These are phyloP conservation scores for Centropus unirufus DNA, from an alignment of 2,113 vertebrate species.

Conservation along the genomic window DNA sequence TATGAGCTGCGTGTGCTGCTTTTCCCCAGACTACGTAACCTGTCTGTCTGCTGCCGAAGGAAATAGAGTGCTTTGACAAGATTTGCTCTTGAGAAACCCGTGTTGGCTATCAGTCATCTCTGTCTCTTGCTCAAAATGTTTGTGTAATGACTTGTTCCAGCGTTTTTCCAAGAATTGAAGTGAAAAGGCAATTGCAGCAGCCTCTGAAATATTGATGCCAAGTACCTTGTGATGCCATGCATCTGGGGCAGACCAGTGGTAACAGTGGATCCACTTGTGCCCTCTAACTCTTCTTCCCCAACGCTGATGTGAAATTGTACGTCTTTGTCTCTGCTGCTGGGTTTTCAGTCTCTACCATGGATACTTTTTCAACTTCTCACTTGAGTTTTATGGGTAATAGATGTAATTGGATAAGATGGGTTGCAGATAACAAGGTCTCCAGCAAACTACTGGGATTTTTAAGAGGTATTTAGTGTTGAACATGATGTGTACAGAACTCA, in stretches of 20 bases:
- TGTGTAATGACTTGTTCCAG: background rate
- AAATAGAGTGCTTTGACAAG: background rate
- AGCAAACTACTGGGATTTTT: background rate
- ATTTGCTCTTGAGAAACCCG: background rate
- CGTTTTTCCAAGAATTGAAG: conserved; percentile 39
- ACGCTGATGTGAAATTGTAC: background rate
- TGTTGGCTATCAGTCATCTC: conserved; percentile 1
- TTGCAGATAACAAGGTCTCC: background rate
- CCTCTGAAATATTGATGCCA: background rate
- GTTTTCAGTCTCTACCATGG: background rate
- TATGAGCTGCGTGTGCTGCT: background rate
- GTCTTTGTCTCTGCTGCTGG: background rate
- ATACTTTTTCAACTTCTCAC: background rate
- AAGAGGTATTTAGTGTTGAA: background rate
- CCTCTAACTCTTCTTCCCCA: background rate
- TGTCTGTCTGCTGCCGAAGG: background rate
- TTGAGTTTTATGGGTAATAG: background rate
- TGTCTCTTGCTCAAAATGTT: background rate
- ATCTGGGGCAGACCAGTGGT: background rate
- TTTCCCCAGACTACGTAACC: fast-evolving
- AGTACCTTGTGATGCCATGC: background rate
- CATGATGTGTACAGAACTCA: background rate
- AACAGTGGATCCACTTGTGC: background rate
- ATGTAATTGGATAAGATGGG: background rate
- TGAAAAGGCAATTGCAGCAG: background rate